Percentiles rank a stretch among this genome's conserved stretches.
Conservation (phyloP, 2,797 vertebrate genomes). For the Aselliscus stoliczkanus region DNA sequence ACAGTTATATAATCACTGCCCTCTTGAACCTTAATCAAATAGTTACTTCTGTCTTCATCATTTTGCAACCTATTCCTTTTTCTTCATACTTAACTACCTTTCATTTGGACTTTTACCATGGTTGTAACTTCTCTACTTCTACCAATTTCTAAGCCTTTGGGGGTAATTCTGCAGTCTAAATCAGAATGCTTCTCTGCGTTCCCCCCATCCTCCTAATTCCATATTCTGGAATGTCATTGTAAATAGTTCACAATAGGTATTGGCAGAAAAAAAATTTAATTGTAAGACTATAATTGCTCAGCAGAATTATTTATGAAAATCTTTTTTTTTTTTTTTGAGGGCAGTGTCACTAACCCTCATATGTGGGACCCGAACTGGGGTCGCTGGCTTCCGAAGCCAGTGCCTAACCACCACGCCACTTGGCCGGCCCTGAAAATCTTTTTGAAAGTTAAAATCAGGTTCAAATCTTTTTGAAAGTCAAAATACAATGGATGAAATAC, state of each 20-base stretch:
- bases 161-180: neutral
- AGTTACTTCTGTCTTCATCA: neutral
- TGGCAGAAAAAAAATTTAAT: neutral
- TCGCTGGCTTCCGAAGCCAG: no score
- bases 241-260: neutral
- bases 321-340: no score
- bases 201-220: neutral
- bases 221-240: neutral
- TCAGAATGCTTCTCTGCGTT: neutral
- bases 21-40: neutral
- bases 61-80: neutral
- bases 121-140: neutral
- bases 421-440: neutral
- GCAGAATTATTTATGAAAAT: neutral
- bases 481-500: neutral
- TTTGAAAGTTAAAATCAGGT: neutral
- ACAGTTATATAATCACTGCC: neutral
- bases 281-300: neutral
- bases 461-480: neutral
- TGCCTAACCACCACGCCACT: no score
- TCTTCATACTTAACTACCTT: neutral
- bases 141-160: neutral
- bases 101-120: neutral
- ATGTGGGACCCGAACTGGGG: no score
- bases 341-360: no score